phyloP scores from a whole-genome alignment of 2,113 vertebrate species.

The Dolichotis patagonum region DNA sequence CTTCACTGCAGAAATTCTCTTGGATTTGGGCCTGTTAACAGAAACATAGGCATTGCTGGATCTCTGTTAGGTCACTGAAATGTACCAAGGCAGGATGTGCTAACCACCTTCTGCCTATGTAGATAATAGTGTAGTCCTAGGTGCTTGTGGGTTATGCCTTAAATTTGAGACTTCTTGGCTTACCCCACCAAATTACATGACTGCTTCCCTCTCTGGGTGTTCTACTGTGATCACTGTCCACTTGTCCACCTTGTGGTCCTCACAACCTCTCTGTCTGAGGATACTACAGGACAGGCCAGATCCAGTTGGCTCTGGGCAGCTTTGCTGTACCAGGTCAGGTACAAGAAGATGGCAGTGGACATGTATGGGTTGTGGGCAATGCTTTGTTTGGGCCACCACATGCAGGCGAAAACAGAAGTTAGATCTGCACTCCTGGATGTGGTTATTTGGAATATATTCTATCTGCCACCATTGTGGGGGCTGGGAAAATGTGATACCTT shows the following conservation, averaged over 20 bases:
- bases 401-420: not conserved
- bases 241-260: not conserved
- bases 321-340: not conserved
- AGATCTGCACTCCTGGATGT: not conserved
- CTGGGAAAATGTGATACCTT: not conserved
- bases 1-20: not conserved
- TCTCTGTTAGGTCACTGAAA: not conserved
- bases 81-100: not conserved
- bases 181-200: not conserved
- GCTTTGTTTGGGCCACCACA: not conserved
- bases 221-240: not conserved
- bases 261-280: not conserved
- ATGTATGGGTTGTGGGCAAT: not conserved
- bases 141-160: not conserved
- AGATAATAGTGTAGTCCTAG: not conserved
- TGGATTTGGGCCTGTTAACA: not conserved
- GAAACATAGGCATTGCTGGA: not conserved
- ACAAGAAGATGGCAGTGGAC: not conserved
- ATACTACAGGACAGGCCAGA: not conserved
- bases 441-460: not conserved
- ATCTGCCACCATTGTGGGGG: not conserved
- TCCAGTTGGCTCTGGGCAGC: not conserved
- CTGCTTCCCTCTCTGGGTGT: not conserved
- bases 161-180: not conserved
- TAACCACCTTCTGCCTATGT: not conserved